These are phyloP conservation scores for Oenanthe melanoleuca DNA, from an alignment of 2,113 vertebrate species.

Conservation along the genomic window DNA sequence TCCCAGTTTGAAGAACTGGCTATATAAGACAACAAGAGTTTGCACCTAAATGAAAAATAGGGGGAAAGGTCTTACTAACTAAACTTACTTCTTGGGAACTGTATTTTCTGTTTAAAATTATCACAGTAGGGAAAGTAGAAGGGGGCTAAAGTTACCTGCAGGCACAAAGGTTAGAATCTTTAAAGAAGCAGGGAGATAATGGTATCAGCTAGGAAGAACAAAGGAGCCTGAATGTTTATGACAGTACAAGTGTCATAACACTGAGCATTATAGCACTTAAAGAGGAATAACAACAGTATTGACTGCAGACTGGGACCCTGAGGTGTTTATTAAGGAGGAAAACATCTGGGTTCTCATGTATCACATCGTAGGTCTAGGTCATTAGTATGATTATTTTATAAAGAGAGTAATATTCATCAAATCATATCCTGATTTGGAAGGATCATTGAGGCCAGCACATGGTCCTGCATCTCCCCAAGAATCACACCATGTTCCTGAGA, in stretches of 20 bases:
- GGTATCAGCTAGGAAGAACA: not conserved
- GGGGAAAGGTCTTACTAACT: not conserved
- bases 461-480: not conserved
- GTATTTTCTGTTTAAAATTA: not conserved
- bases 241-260: not conserved
- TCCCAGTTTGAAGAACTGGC: not conserved
- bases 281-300: not conserved
- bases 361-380: not conserved
- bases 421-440: not conserved
- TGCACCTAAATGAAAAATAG: not conserved
- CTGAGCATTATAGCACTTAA: not conserved
- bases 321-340: not conserved
- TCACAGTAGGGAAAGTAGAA: not conserved
- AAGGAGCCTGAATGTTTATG: not conserved
- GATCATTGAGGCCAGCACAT: fast-evolving
- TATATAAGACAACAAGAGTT: not conserved
- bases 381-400: not conserved
- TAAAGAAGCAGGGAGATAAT: not conserved
- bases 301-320: not conserved
- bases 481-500: not conserved
- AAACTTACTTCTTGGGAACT: not conserved
- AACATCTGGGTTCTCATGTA: not conserved
- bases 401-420: not conserved
- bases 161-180: not conserved
- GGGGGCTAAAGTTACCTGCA: not conserved